Percentiles rank a stretch among this genome's conserved stretches.
These are phyloP conservation scores for Parasteatoda lunata DNA, from an alignment of 2,888 invertebrate genomes.

Conservation along the genomic window DNA sequence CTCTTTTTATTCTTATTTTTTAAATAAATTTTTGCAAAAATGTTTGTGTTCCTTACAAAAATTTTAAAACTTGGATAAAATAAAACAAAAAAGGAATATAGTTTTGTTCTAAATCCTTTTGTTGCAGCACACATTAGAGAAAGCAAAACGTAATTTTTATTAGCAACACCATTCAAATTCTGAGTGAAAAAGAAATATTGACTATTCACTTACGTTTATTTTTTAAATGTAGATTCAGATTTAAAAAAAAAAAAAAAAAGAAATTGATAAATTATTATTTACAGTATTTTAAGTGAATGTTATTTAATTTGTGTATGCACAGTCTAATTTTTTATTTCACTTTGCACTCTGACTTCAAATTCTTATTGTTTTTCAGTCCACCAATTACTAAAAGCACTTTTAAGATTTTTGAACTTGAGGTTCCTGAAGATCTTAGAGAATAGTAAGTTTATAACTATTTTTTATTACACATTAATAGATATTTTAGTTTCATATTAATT, in stretches of 20 bases:
- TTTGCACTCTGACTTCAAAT: neutral
- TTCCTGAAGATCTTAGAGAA: conserved; percentile 95
- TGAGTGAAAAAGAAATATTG: too few species aligned
- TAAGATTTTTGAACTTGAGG: conserved; percentile 92
- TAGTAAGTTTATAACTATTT: conserved; percentile 81
- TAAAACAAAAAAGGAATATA: too few species aligned
- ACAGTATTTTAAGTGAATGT: neutral
- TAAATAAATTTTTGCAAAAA: too few species aligned
- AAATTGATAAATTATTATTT: neutral
- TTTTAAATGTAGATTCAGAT: too few species aligned
- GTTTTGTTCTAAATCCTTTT: too few species aligned
- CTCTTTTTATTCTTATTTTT: too few species aligned
- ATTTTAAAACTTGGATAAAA: too few species aligned
- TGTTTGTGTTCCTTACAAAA: too few species aligned
- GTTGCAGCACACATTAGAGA: too few species aligned
- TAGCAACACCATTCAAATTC: too few species aligned
- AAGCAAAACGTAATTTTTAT: too few species aligned
- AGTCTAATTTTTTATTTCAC: neutral
- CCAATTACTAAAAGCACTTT: conserved; percentile 91
- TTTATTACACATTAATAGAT: neutral
- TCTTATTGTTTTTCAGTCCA: conserved; percentile 75
- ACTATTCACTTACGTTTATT: too few species aligned
- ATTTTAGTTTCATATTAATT: neutral
- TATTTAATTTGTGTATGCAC: neutral
- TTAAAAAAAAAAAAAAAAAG: neutral